Evolutionary conservation across 2,113 vertebrate genomes (phyloP).

Genomic region (Catharus minimus): DNA sequence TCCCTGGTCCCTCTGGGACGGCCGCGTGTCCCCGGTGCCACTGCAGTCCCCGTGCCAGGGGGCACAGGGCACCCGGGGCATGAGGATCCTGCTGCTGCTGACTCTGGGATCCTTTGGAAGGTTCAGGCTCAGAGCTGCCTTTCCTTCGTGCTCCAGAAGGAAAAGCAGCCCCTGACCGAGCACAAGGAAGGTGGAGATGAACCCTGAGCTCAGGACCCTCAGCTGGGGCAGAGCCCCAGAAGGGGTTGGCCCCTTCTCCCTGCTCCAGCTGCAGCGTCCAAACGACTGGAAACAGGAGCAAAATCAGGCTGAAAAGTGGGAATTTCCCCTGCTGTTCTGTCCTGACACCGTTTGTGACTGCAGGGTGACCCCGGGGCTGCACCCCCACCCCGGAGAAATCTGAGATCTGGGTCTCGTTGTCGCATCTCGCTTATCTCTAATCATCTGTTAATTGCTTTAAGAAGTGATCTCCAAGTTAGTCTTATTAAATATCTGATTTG

Average conservation of each 20-base stretch:
- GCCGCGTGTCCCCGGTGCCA: neutral
- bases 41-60: neutral
- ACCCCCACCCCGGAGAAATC: neutral
- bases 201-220: neutral
- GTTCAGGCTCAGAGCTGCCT: neutral
- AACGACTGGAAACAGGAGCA: neutral
- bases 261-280: neutral
- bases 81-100: neutral
- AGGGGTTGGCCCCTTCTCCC: neutral
- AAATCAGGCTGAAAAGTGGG: neutral
- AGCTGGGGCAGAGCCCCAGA: neutral
- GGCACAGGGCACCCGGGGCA: rapidly evolving
- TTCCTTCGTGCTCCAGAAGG: neutral
- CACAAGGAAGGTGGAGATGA: neutral
- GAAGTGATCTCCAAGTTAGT: constrained; percentile 54
- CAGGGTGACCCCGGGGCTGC: neutral
- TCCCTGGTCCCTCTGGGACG: neutral
- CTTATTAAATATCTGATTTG: constrained; percentile 65
- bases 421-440: constrained; percentile 58
- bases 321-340: neutral
- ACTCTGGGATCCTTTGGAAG: neutral
- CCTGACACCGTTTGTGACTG: neutral
- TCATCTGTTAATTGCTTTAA: constrained; percentile 63
- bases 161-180: neutral
- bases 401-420: constrained; percentile 31